A percentile compares a stretch with the other conserved stretches of the same genome.
phyloP scores from a whole-genome alignment of 1,140 invertebrate genomes.

The Aphaenogaster floridana region DNA sequence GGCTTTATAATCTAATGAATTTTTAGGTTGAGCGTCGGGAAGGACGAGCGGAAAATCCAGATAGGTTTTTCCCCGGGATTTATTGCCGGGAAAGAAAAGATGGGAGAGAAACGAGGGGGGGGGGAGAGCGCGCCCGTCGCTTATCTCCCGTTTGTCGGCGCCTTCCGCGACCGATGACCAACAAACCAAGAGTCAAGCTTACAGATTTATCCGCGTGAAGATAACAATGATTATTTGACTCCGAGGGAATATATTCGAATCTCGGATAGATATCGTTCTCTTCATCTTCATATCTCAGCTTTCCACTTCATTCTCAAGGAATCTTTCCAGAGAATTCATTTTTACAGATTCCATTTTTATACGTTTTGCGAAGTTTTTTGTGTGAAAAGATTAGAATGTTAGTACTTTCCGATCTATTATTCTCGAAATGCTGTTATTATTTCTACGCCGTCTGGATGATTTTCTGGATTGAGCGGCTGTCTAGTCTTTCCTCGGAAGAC shows the following conservation, averaged over 20 bases:
- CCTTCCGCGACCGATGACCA: constrained; percentile 51
- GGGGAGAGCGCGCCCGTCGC: constrained; percentile 69
- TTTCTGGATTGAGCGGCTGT: not conserved
- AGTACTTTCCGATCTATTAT: not conserved
- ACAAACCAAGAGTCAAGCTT: constrained; percentile 16
- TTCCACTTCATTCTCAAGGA: not conserved
- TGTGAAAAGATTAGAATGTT: not conserved
- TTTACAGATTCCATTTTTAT: not conserved
- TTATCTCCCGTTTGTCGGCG: constrained; percentile 79
- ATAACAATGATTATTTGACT: constrained; percentile 27
- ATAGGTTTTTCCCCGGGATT: constrained; percentile 80
- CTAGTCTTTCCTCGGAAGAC: not conserved
- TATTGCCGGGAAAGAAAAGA: constrained; percentile 81
- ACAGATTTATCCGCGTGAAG: constrained; percentile 26
- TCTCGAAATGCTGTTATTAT: not conserved
- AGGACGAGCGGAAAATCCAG: constrained; percentile 72
- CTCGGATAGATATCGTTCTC: not conserved
- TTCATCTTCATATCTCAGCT: not conserved
- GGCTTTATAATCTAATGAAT: constrained; percentile 85
- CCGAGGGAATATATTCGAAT: not conserved
- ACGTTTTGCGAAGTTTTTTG: not conserved
- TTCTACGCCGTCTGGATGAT: not conserved
- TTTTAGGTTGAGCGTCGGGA: constrained; percentile 81
- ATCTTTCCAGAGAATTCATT: not conserved
- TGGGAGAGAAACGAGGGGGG: constrained; percentile 49